Evolutionary conservation across 2,888 invertebrate genomes (phyloP), one percentile per base, ranked within the genome.

Genomic region (Malthinus seriepunctatus): DNA sequence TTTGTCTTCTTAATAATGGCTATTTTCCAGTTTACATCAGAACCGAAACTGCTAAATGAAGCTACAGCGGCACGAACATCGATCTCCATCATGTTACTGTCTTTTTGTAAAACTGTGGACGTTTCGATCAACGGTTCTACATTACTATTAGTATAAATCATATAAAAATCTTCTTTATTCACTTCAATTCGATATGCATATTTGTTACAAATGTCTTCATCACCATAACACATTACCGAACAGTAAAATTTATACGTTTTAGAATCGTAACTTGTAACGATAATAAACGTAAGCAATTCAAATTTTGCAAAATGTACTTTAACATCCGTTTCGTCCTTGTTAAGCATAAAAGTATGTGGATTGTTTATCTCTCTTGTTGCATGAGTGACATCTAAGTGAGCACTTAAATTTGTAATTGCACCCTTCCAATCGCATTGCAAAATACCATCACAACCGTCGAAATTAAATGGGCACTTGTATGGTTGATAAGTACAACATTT

Each of bases 241-340:
- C 51, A 52, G 39, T 57, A 57, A 32, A 57, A 57, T 32, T 52
- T 52, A 11, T 52, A 46, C 8, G 23, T 14, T 9, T 2, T n/a
- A 23, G 51, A 42, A 60, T 71, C 65, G 61, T 67, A 52, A 66
- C 63, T 58, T 71, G 69, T 51, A 66, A 67, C 12, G 71, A 55
- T 9, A 71, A 64, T 42, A 69, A 73, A 38, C 64, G 63, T 37
- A 68, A 67, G 14, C 7, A 66, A 63, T 53, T 69, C 70, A 45
- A 67, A 65, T 32, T 69, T 67, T 1, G 73, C 62, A 15, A 73
- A 56, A 50, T 70, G 71, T 8, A 70, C 67, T 32, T 51, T 31
- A 4, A 38, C 8, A 31, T 42, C 14, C 9, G 14, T 51, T n/a
- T 39, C 51, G 6, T 37, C 15, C 14, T 14, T 14, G 12, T 57